A percentile compares a stretch with the other conserved stretches of the same genome.
Conservation (phyloP, 2,113 vertebrate genomes). For the Leucoraja erinaceus region DNA sequence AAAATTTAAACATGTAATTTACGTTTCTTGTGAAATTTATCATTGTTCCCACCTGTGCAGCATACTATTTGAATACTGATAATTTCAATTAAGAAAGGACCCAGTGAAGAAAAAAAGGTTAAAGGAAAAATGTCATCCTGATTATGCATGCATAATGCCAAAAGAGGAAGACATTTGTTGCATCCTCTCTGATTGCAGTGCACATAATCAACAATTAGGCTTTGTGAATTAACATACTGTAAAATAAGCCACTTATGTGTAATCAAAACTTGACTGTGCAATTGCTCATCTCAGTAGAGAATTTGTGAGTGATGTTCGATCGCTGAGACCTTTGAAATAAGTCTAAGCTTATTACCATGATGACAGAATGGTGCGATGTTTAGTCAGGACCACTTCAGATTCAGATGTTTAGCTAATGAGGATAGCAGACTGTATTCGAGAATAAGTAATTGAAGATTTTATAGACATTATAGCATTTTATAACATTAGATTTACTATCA, state of each 20-base stretch:
- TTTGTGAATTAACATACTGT: conserved; percentile 28
- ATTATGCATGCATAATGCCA: neutral
- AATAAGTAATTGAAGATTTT: conserved; percentile 31
- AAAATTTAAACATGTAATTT: neutral
- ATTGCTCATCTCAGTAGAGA: conserved; percentile 20
- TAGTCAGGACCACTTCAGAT: conserved; percentile 32
- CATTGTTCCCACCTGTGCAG: neutral
- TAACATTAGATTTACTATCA: neutral
- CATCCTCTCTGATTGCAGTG: conserved; percentile 29
- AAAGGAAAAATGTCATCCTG: conserved; percentile 9
- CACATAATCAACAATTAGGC: conserved; percentile 29
- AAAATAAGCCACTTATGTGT: conserved; percentile 37
- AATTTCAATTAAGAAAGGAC: conserved; percentile 6
- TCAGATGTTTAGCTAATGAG: conserved; percentile 34
- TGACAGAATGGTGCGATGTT: conserved; percentile 14
- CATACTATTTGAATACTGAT: conserved; percentile 15
- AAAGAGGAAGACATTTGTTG: conserved; percentile 23
- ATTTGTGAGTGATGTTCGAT: neutral
- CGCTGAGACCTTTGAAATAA: conserved; percentile 25
- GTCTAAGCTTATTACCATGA: conserved; percentile 33
- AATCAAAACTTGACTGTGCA: conserved; percentile 35
- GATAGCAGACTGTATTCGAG: neutral
- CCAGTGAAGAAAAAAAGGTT: neutral
- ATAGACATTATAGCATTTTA: no score
- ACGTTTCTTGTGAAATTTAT: conserved; percentile 20